Evolutionary conservation across 1,140 invertebrate species (phyloP), one percentile per base, ranked within the genome.

Genomic region (Drosophila dunni): DNA sequence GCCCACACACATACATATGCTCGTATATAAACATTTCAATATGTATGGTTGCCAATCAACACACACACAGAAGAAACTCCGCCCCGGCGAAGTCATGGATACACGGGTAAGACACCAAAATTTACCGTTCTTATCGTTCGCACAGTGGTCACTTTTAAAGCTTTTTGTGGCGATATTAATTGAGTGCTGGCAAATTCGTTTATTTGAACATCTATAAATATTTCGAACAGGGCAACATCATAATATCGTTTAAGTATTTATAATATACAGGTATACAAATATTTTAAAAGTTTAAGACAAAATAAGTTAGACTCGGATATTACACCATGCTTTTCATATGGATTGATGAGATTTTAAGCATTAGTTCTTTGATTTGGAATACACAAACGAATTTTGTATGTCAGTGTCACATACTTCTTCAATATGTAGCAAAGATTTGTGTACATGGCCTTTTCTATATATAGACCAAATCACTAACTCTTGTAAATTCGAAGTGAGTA

Each of bases 51-150:
- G 83, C 72, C 95, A 93, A 66, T 50, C 61, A 63, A 62, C 24
- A 29, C 48, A 80, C 74, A 76, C 53, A 94, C 67, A 91, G 90
- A 91, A 91, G 81, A 98, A 97, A 95, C 96, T 98, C 93, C 96
- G 97, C 91, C 97, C 97, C 75, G 97, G 97, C 93, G 97, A 98
- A 94, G 96, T 98, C 92, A 97, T 97, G 94, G 97, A 98, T 92
- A 96, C 96, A 94, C 97, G 97, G 97, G 97, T 98, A 97, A 97
- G 96, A 84, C 20, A 15, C 13, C 13, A 29, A 40, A 53, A 53
- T 33, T 17, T 15, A 11, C 7, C 15, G 50, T 29, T 29, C 5
- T 0, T 42, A 42, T 42, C 8, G 24, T 4, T 38, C 2, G 10
- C 36, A 38, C 36, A 38, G 7, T 10, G 36, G 36, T 7, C 7